phyloP scores from a whole-genome alignment of 1,140 invertebrate species.

The Diploscapter pachys region DNA sequence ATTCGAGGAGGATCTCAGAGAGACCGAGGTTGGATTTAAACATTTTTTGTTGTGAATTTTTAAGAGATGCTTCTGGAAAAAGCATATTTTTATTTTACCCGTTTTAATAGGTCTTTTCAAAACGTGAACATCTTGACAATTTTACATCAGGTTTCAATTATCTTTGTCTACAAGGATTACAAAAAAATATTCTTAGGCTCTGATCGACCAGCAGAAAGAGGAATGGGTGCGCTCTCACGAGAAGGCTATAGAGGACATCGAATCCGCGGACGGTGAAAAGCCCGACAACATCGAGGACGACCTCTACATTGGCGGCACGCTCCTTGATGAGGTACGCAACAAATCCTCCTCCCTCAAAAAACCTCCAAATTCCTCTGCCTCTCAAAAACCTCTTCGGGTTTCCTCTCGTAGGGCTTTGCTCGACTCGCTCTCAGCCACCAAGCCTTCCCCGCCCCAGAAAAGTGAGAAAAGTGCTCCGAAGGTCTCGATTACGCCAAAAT shows the following conservation, averaged over 20 bases:
- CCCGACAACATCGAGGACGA: too few species aligned
- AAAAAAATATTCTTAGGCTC: too few species aligned
- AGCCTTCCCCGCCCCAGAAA: slow-evolving; percentile 6
- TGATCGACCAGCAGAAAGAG: too few species aligned
- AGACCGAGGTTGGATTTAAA: not conserved
- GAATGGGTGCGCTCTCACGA: too few species aligned
- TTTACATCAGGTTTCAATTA: not conserved
- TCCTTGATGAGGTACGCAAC: not conserved
- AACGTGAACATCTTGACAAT: not conserved
- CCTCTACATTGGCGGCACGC: too few species aligned
- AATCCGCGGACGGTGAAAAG: not conserved
- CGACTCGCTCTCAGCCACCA: slow-evolving; percentile 1
- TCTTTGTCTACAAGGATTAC: not conserved
- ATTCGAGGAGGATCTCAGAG: slow-evolving; percentile 34
- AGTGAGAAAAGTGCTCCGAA: slow-evolving; percentile 1
- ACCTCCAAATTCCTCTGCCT: not conserved
- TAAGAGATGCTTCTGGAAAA: not conserved
- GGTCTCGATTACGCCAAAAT: slow-evolving; percentile 9
- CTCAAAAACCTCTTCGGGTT: slow-evolving; percentile 25
- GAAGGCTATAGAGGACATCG: slow-evolving; percentile 5
- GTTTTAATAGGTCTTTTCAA: not conserved
- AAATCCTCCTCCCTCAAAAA: slow-evolving; percentile 15
- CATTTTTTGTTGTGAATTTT: not conserved
- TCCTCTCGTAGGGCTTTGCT: not conserved
- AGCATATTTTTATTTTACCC: not conserved